Conservation (phyloP, 2,888 invertebrate genomes). For the Carcina quercana region DNA sequence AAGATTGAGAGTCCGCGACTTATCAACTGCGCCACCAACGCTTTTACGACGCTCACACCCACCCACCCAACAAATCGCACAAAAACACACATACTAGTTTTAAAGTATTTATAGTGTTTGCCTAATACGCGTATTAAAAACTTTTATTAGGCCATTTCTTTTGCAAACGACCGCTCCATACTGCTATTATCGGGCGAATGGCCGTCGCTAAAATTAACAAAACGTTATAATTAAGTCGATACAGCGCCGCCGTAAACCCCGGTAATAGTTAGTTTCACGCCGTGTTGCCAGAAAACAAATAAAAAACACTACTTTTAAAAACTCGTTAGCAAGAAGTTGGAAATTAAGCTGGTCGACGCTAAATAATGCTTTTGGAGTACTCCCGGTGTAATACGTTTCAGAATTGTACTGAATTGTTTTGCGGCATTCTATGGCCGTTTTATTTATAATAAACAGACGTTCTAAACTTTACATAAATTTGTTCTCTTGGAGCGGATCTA, state of each 20-base stretch:
- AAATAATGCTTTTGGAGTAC: slow-evolving; percentile 26
- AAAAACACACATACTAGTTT: no score
- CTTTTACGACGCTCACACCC: no score
- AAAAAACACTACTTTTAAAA: slow-evolving; percentile 24
- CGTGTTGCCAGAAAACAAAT: slow-evolving; percentile 1
- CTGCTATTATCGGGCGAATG: slow-evolving; percentile 23
- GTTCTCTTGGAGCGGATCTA: no score
- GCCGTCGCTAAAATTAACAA: slow-evolving; percentile 20
- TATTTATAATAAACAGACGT: no score
- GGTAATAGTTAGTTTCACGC: slow-evolving; percentile 24
- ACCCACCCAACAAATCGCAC: no score
- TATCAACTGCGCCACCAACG: no score
- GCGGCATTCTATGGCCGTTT: no score
- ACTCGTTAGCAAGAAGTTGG: slow-evolving; percentile 28
- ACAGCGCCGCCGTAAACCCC: slow-evolving; percentile 21
- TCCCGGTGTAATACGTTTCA: no score
- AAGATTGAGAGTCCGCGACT: no score
- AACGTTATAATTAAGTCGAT: slow-evolving; percentile 28
- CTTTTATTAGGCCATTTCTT: background rate
- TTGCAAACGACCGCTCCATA: slow-evolving; percentile 12
- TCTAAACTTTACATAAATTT: no score
- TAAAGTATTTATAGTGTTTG: background rate
- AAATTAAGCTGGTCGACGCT: slow-evolving; percentile 25
- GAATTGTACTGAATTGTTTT: no score
- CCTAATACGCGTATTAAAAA: background rate